Evolutionary conservation across 2,888 invertebrate genomes (phyloP).

Genomic region (Colletes collaris): DNA sequence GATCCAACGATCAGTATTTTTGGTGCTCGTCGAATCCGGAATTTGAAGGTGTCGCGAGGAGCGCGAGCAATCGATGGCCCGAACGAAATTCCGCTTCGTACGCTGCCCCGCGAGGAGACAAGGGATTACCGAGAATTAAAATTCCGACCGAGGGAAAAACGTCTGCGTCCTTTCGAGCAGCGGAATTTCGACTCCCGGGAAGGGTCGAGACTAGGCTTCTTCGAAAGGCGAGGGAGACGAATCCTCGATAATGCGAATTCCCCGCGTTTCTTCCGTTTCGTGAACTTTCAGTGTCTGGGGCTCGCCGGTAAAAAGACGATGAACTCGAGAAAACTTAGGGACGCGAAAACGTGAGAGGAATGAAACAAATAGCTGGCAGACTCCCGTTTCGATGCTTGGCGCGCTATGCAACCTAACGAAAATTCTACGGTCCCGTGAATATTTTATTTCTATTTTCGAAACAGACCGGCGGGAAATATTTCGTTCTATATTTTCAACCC

Average conservation of each 20-base stretch:
- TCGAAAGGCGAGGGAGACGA: conserved; percentile 6
- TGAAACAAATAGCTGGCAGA: no score
- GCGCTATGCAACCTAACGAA: no score
- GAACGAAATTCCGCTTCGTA: conserved; percentile 3
- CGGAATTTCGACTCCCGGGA: conserved; percentile 20
- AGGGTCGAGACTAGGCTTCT: background rate
- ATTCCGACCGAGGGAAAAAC: conserved; percentile 13
- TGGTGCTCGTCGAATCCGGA: background rate
- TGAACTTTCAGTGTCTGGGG: background rate
- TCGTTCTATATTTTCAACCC: no score
- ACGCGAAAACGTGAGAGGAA: background rate
- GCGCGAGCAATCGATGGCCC: background rate
- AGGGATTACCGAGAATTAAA: conserved; percentile 16
- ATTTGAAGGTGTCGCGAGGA: conserved; percentile 16
- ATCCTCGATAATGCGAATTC: conserved; percentile 46
- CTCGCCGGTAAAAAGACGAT: background rate
- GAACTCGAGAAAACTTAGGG: background rate
- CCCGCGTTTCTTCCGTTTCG: conserved; percentile 31
- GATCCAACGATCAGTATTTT: background rate
- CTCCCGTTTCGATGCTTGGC: no score
- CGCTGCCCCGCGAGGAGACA: conserved; percentile 21
- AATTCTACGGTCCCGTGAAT: background rate
- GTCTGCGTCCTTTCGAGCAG: conserved; percentile 11
- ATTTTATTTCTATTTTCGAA: background rate
- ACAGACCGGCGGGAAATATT: no score